Base-by-base conservation (phyloP, 2,797 vertebrate genomes). In the Remorina albescens region DNA sequence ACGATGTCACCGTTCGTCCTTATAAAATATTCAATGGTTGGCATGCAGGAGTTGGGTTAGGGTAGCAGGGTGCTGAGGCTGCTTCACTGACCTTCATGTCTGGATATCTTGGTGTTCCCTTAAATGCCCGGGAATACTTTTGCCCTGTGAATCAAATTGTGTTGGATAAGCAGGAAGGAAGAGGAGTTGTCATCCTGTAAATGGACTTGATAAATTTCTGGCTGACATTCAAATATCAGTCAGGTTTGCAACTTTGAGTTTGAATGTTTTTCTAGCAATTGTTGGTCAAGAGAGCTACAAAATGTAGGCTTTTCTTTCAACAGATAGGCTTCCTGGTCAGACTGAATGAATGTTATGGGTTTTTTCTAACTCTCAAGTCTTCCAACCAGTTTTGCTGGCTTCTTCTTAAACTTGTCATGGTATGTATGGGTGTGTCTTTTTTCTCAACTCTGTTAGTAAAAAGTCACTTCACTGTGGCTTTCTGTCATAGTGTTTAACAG, bases 11-110 rank as follows among this genome's bases (percentile, higher is more conserved):
- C 79, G 68, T 82, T 89, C 87, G 74, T 71, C 70, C 79, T 81
- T 71, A 90, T 94, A 32, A 93, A 94, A 91, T 87, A 94, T 94
- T 91, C 67, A 93, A 63, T 0, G 16, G 72, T 67, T 82, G 82
- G 83, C 78, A 76, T 78, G 72, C 58, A 53, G 57, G 69, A 51
- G 60, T 77, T 78, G 61, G 78, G 74, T 50, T 88, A 78, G 69
- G 60, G 67, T 89, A 86, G 81, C 79, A 62, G 64, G 63, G 64
- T 82, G 65, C 76, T 51, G 74, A 75, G 79, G 56, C 82, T 71
- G 58, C 62, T 63, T 59, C 19, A 36, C 78, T 85, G 83, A 91
- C 85, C 85, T 84, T 75, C 78, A 76, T 80, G 78, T 74, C 66
- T 66, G 46, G n/a, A 44, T 69, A 39, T 71, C 26, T 72, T 50